Evolutionary conservation across 2,888 invertebrate species (phyloP).

Genomic region (Tipula confusa): DNA sequence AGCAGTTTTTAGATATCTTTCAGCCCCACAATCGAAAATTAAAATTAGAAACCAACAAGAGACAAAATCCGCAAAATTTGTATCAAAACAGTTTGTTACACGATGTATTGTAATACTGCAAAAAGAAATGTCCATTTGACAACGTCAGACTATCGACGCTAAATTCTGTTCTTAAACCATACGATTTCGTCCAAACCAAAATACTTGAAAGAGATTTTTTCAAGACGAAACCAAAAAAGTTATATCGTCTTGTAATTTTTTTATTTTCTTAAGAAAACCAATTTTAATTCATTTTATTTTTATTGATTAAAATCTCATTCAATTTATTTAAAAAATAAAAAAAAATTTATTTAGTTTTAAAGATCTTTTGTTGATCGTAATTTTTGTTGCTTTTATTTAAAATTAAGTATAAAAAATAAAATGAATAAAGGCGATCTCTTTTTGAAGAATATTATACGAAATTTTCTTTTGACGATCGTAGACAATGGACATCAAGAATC

Average conservation of each 20-base stretch:
- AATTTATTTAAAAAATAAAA: not conserved
- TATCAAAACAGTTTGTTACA: no score
- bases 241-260: not conserved
- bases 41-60: no score
- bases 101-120: no score
- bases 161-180: no score
- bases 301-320: constrained; percentile 12
- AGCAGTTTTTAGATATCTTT: no score
- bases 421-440: not conserved
- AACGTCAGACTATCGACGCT: no score
- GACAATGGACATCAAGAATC: not conserved
- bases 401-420: no score
- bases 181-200: no score
- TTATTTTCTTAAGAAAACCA: not conserved
- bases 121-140: no score
- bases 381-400: not conserved
- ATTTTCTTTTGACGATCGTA: not conserved
- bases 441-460: not conserved
- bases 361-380: not conserved
- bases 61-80: no score
- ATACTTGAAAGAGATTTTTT: not conserved
- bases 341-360: not conserved
- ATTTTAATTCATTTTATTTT: not conserved
- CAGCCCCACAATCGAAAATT: no score
- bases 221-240: not conserved